These are phyloP conservation scores for Carcinoscorpius rotundicauda DNA, from an alignment of 1,140 invertebrate genomes.

Conservation along the genomic window DNA sequence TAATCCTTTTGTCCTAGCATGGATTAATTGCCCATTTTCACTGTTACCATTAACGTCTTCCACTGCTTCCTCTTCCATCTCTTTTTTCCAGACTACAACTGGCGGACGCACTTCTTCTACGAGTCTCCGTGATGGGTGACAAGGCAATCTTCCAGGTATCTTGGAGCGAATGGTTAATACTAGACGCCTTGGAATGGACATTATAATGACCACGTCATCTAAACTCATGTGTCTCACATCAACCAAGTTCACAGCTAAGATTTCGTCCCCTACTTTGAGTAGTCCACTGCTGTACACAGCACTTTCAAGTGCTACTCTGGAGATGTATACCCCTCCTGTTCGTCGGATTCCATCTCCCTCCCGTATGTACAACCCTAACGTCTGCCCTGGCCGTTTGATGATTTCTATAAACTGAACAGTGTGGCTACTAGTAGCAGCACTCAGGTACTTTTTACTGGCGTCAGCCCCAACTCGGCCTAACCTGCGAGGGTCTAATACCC, in stretches of 20 bases:
- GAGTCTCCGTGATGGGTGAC: constrained; percentile 4
- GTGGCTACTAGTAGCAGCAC: constrained; percentile 18
- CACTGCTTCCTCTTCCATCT: not conserved
- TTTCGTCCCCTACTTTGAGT: constrained; percentile 95
- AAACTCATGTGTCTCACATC: constrained; percentile 94
- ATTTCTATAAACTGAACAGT: constrained; percentile 93
- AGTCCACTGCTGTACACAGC: constrained; percentile 93
- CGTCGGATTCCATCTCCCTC: constrained; percentile 90
- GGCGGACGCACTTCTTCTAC: constrained; percentile 6
- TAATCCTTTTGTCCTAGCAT: constrained; percentile 11
- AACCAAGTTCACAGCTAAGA: constrained; percentile 92
- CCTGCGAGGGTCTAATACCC: constrained; percentile 62
- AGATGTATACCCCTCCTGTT: constrained; percentile 94
- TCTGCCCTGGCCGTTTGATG: constrained; percentile 96
- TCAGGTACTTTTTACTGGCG: constrained; percentile 31
- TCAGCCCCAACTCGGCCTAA: constrained; percentile 69
- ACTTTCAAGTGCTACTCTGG: constrained; percentile 93
- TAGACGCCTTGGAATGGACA: constrained; percentile 92
- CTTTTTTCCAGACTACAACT: not conserved
- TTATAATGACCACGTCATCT: constrained; percentile 96
- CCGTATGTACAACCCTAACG: constrained; percentile 91
- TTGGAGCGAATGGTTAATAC: constrained; percentile 50
- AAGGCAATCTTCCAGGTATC: constrained; percentile 9
- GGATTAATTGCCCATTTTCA: constrained; percentile 12
- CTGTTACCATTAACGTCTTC: not conserved